Percentiles rank a stretch among this genome's conserved stretches.
phyloP scores from a whole-genome alignment of 2,113 vertebrate species.

The Leptocoma aspasia region DNA sequence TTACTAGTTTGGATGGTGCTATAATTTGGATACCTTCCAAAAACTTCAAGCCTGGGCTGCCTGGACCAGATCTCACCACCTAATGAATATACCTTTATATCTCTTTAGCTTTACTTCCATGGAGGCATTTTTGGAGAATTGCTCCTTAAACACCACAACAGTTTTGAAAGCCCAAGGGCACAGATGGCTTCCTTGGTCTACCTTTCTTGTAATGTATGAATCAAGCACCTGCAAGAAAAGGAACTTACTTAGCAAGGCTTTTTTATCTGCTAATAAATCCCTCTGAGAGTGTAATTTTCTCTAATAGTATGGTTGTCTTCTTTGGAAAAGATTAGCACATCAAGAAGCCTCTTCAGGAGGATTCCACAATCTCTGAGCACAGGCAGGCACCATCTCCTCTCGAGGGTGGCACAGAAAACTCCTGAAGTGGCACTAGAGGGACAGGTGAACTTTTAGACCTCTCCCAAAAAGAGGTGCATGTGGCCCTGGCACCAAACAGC shows the following conservation, averaged over 20 bases:
- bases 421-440: not conserved
- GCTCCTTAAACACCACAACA: not conserved
- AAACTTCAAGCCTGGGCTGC: not conserved
- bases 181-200: not conserved
- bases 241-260: not conserved
- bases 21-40: not conserved
- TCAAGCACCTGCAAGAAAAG: not conserved
- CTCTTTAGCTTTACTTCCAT: not conserved
- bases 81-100: accelerated
- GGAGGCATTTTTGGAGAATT: not conserved
- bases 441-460: not conserved
- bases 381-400: not conserved
- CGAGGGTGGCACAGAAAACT: not conserved
- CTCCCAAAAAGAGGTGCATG: not conserved
- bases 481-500: not conserved
- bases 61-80: not conserved
- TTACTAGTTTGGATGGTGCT: not conserved
- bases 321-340: not conserved
- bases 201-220: not conserved
- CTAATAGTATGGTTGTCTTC: not conserved
- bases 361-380: not conserved
- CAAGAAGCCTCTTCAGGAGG: not conserved
- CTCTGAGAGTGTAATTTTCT: not conserved
- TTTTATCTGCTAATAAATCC: not conserved
- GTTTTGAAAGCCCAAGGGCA: not conserved